phyloP scores from a whole-genome alignment of 2,113 vertebrate species.

The Aphyosemion australe region DNA sequence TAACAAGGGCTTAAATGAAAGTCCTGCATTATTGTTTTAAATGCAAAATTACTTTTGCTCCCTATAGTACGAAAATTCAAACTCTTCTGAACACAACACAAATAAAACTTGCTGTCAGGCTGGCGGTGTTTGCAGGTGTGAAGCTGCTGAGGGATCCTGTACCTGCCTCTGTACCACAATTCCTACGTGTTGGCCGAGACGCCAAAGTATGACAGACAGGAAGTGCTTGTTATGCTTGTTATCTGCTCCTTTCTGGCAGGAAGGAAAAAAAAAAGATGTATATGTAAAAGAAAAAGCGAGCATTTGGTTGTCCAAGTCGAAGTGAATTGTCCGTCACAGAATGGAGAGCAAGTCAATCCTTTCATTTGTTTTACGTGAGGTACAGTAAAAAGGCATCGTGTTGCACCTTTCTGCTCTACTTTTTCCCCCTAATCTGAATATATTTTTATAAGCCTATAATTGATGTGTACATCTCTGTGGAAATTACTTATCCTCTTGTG shows the following conservation, averaged over 20 bases:
- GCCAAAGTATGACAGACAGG: constrained; percentile 8
- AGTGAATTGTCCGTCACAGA: background rate
- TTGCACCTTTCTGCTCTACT: background rate
- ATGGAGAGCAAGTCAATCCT: background rate
- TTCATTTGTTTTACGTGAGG: background rate
- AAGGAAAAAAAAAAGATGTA: background rate
- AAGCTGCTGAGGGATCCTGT: constrained; percentile 1
- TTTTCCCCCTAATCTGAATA: background rate
- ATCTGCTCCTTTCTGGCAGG: constrained; percentile 2
- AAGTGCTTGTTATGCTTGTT: constrained; percentile 9
- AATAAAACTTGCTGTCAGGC: constrained; percentile 1
- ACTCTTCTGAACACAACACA: background rate
- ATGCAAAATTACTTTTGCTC: background rate
- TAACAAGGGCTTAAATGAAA: background rate
- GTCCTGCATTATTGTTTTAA: background rate
- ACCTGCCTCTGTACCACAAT: background rate
- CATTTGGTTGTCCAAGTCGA: background rate
- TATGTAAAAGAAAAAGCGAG: background rate
- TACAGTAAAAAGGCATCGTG: background rate
- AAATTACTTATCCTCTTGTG: constrained; percentile 61
- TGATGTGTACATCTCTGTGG: constrained; percentile 52
- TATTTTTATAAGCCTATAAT: constrained; percentile 54
- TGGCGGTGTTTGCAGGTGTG: constrained; percentile 1
- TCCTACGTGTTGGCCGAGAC: background rate
- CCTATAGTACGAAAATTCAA: background rate